phyloP scores from a whole-genome alignment of 2,888 invertebrate species.

The Lycaena phlaeas region DNA sequence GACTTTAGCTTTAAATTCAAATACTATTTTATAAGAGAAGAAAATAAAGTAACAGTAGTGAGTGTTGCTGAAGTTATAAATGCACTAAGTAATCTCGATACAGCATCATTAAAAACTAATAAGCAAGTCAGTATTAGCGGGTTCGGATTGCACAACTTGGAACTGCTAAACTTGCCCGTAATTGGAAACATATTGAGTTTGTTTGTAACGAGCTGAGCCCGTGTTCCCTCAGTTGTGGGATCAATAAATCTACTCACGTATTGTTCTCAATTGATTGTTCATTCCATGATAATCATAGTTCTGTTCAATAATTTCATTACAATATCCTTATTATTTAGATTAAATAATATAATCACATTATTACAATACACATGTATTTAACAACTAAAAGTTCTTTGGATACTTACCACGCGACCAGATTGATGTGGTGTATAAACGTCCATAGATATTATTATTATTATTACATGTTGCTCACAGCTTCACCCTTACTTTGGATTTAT shows the following conservation, averaged over 20 bases:
- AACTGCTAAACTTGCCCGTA: constrained; percentile 16
- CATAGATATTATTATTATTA: too few species aligned
- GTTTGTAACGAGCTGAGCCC: constrained; percentile 10
- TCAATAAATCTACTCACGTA: constrained; percentile 8
- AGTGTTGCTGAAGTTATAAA: background rate
- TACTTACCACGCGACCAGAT: too few species aligned
- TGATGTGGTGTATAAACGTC: too few species aligned
- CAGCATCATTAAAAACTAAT: constrained; percentile 11
- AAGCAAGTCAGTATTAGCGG: constrained; percentile 11
- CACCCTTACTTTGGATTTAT: too few species aligned
- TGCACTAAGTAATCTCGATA: constrained; percentile 6
- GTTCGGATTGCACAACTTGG: constrained; percentile 10
- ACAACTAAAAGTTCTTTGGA: too few species aligned
- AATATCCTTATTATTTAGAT: too few species aligned
- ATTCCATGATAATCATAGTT: background rate
- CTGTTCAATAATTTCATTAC: too few species aligned
- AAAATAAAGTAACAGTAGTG: too few species aligned
- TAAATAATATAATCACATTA: too few species aligned
- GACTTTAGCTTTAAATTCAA: background rate
- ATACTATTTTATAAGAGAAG: too few species aligned
- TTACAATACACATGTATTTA: too few species aligned
- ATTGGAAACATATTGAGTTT: constrained; percentile 27
- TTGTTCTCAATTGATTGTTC: constrained; percentile 4
- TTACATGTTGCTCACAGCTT: too few species aligned
- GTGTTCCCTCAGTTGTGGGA: constrained; percentile 2